These are phyloP conservation scores for Anseranas semipalmata DNA, from an alignment of 2,113 vertebrate species.

Conservation along the genomic window DNA sequence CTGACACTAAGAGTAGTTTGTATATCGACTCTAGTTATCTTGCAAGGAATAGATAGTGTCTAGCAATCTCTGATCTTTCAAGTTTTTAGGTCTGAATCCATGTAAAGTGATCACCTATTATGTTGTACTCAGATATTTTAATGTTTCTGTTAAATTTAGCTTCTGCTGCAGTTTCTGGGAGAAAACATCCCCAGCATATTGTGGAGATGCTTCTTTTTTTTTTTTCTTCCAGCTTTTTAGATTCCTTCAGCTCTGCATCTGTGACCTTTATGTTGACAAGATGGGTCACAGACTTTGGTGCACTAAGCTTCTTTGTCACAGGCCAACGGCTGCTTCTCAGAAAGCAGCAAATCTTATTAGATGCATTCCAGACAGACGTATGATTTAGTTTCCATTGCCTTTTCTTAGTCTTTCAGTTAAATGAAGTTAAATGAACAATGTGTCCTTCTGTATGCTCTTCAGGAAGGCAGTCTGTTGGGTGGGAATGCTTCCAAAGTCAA, in stretches of 20 bases:
- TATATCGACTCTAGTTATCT: not conserved
- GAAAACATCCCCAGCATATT: not conserved
- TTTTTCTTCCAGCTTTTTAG: not conserved
- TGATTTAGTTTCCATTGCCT: not conserved
- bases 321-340: not conserved
- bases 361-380: not conserved
- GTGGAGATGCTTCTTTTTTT: not conserved
- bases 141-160: not conserved
- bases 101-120: not conserved
- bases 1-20: not conserved
- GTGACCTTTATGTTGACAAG: not conserved
- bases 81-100: not conserved
- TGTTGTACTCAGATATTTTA: not conserved
- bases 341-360: not conserved
- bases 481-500: not conserved
- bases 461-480: conserved; percentile 5
- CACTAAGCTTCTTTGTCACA: not conserved
- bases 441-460: conserved; percentile 11
- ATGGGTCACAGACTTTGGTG: not conserved
- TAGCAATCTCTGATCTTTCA: not conserved
- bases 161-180: not conserved
- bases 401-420: not conserved
- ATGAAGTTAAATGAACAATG: not conserved
- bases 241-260: not conserved
- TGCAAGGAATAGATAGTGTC: not conserved